Evolutionary conservation across 2,797 vertebrate genomes (phyloP).

Genomic region (Pangasius mekongensis): DNA sequence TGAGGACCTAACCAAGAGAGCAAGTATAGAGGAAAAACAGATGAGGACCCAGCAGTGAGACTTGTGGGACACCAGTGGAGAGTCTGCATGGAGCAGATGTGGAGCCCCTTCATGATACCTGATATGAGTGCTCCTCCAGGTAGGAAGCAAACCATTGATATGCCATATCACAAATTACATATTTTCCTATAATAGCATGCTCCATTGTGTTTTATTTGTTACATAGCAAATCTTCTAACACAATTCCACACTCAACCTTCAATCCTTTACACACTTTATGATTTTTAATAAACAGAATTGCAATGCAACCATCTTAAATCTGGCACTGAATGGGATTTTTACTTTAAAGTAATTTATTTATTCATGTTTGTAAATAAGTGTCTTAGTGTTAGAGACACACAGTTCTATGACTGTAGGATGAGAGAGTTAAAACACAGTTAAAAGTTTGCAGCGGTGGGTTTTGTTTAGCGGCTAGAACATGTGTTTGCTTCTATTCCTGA

Average conservation of each 20-base stretch:
- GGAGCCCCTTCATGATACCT: neutral
- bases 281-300: neutral
- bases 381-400: neutral
- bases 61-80: neutral
- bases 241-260: neutral
- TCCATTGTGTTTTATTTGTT: neutral
- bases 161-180: neutral
- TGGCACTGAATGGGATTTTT: neutral
- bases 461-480: constrained; percentile 2
- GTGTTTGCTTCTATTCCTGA: constrained; percentile 8
- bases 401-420: neutral
- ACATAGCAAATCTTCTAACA: neutral
- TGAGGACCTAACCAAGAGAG: neutral
- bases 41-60: neutral
- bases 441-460: constrained; percentile 8
- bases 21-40: neutral
- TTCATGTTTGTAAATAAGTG: neutral
- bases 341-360: neutral
- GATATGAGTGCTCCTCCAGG: neutral
- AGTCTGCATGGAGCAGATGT: neutral
- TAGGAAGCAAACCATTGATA: neutral
- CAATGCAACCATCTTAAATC: neutral
- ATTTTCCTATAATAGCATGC: neutral
- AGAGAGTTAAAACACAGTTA: constrained; percentile 6
- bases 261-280: neutral